These are phyloP conservation scores for Paramormyrops kingsleyae DNA, from an alignment of 2,113 vertebrate species.

Conservation along the genomic window DNA sequence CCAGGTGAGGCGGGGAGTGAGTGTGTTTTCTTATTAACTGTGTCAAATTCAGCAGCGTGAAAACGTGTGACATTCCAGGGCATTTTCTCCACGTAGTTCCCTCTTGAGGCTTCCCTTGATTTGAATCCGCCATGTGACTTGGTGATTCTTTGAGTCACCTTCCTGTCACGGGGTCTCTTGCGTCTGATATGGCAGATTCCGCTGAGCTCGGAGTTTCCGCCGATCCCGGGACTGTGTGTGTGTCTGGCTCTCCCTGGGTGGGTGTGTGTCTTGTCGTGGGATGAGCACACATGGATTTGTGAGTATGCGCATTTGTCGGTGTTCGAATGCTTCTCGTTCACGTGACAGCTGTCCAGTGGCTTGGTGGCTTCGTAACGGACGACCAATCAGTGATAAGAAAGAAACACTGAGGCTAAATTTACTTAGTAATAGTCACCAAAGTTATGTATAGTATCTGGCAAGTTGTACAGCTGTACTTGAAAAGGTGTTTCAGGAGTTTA, in stretches of 20 bases:
- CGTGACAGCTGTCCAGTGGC: not conserved
- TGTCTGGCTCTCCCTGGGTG: not conserved
- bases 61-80: not conserved
- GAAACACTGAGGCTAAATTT: not conserved
- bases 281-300: not conserved
- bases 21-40: not conserved
- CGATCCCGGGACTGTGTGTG: not conserved
- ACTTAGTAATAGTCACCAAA: not conserved
- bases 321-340: not conserved
- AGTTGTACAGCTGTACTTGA: not conserved
- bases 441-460: not conserved
- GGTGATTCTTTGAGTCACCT: not conserved
- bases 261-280: not conserved
- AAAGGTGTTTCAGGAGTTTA: not conserved
- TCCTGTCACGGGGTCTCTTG: not conserved
- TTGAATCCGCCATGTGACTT: not conserved
- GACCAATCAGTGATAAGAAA: not conserved
- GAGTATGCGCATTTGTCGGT: not conserved
- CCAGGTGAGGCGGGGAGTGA: slow-evolving; percentile 58
- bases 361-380: not conserved
- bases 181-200: not conserved
- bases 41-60: not conserved
- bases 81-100: not conserved
- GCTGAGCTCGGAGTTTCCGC: not conserved
- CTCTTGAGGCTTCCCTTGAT: not conserved